These are phyloP conservation scores for Bombus confusus DNA, from an alignment of 1,140 invertebrate genomes.

Conservation along the genomic window DNA sequence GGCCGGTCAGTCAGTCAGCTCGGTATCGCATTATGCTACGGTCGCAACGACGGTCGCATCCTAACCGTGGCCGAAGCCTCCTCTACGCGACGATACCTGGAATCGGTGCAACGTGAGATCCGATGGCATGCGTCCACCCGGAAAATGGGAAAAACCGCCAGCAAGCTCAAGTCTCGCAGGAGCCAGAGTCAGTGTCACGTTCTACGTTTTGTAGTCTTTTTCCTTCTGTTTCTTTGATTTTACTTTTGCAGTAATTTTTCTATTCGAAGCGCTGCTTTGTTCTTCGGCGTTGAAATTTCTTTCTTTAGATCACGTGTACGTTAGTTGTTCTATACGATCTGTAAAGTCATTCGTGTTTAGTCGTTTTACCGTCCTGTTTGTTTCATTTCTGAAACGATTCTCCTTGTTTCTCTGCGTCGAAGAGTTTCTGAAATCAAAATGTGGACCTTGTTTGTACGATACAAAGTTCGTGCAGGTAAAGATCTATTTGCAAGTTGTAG, in stretches of 20 bases:
- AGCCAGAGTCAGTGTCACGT: constrained; percentile 77
- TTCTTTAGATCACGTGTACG: not conserved
- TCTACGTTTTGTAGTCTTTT: not conserved
- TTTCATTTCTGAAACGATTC: too few species aligned
- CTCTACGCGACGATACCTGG: constrained; percentile 20
- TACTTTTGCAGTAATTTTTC: not conserved
- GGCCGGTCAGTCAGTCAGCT: constrained; percentile 58
- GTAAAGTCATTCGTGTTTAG: not conserved
- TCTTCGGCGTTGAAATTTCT: not conserved
- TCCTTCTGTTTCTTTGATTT: not conserved
- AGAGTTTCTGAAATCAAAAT: too few species aligned
- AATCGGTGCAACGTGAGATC: constrained; percentile 38
- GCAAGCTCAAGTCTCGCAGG: constrained; percentile 75
- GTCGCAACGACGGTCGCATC: constrained; percentile 47
- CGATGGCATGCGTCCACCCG: constrained; percentile 46
- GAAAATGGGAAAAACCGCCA: constrained; percentile 78
- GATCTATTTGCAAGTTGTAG: too few species aligned
- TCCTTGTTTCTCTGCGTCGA: too few species aligned
- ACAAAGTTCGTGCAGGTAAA: too few species aligned
- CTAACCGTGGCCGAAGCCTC: not conserved
- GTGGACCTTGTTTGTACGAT: too few species aligned
- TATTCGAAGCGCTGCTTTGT: not conserved
- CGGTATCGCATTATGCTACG: constrained; percentile 70
- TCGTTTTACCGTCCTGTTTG: too few species aligned
- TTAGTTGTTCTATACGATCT: not conserved